Evolutionary conservation across 2,113 vertebrate genomes (phyloP).

Genomic region (Lipotes vexillifer): DNA sequence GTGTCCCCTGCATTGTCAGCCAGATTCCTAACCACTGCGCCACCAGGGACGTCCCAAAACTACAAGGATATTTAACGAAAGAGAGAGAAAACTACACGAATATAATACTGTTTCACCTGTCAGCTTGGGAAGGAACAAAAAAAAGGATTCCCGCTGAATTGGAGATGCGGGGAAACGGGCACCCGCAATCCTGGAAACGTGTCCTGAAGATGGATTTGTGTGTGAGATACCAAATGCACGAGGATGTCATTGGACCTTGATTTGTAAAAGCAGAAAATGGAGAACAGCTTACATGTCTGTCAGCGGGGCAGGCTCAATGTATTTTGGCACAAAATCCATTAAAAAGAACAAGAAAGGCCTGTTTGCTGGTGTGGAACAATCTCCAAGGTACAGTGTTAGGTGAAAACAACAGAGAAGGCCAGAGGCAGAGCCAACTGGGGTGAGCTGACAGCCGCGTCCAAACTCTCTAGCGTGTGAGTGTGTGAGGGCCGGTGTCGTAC

Average conservation of each 20-base stretch:
- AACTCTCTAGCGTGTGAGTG: rapidly evolving
- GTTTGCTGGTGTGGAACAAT: background rate
- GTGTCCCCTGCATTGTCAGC: no score
- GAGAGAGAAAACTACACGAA: no score
- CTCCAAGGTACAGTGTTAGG: background rate
- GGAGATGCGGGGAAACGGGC: background rate
- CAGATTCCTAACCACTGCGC: no score
- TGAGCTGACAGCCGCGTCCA: rapidly evolving
- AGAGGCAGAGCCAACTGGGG: background rate
- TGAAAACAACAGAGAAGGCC: rapidly evolving
- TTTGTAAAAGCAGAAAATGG: background rate
- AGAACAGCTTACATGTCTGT: rapidly evolving
- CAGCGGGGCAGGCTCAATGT: rapidly evolving
- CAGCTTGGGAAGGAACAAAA: background rate
- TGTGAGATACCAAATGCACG: rapidly evolving
- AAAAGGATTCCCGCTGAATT: rapidly evolving
- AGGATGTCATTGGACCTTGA: rapidly evolving
- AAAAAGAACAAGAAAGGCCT: background rate
- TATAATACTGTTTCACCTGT: background rate
- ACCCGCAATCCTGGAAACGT: background rate
- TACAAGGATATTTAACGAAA: no score
- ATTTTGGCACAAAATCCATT: background rate
- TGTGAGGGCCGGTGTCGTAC: background rate
- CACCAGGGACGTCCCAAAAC: no score
- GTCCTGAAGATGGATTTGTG: background rate